These are phyloP conservation scores for Dolichomitus sp. DNA, from an alignment of 2,888 invertebrate genomes.

Conservation along the genomic window DNA sequence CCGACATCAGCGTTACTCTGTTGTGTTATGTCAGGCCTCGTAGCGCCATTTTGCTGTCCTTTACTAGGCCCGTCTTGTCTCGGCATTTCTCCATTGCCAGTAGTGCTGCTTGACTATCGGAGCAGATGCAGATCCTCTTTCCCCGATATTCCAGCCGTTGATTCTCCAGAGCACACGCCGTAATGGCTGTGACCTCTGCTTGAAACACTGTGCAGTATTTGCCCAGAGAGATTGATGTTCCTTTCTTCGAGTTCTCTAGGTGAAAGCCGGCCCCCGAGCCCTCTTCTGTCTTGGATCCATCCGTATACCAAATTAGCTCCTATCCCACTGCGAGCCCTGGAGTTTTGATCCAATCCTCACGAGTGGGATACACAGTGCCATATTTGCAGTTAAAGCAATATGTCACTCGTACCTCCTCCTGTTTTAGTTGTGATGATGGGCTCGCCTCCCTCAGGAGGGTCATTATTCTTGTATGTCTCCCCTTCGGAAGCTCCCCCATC, in stretches of 20 bases:
- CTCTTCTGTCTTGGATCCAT: too few relatives aligned
- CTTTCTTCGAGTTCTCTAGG: neutral
- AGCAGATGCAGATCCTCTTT: neutral
- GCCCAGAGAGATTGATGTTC: neutral
- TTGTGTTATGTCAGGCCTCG: too few relatives aligned
- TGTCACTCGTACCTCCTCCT: too few relatives aligned
- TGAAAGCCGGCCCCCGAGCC: too few relatives aligned
- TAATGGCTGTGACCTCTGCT: too few relatives aligned
- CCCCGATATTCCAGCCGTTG: neutral
- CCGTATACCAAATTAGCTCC: too few relatives aligned
- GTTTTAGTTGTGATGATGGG: too few relatives aligned
- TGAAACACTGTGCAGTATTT: conserved; percentile 2
- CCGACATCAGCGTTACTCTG: conserved; percentile 14
- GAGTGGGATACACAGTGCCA: too few relatives aligned
- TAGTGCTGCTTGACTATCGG: neutral
- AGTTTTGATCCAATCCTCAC: too few relatives aligned
- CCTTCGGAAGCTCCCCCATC: too few relatives aligned
- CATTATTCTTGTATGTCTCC: neutral
- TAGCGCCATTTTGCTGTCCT: neutral
- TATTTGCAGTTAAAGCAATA: neutral
- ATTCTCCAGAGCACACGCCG: conserved; percentile 1
- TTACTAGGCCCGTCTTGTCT: neutral
- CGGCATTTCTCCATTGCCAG: neutral
- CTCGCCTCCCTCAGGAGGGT: too few relatives aligned
- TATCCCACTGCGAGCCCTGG: neutral